Conservation (phyloP, 2,113 vertebrate species). For the Callionymus lyra region DNA sequence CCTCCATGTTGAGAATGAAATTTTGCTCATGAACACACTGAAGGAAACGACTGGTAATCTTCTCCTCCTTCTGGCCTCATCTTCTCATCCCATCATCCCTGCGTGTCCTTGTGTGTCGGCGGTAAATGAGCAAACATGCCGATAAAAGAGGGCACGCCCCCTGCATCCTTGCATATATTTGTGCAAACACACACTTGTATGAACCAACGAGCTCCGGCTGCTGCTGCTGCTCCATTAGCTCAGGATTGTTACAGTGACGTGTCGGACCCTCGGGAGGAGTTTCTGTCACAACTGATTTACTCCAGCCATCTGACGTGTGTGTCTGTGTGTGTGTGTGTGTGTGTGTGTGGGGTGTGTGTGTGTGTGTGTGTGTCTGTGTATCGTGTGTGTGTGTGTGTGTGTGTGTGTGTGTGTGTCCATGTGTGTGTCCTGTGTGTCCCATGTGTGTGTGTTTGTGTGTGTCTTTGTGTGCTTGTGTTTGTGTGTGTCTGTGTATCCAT, state of each 20-base stretch:
- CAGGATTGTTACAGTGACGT: constrained; percentile 84
- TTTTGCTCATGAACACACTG: constrained; percentile 47
- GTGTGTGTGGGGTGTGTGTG: too few relatives aligned
- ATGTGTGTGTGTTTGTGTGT: too few relatives aligned
- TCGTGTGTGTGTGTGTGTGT: too few relatives aligned
- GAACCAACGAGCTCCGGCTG: constrained; percentile 22
- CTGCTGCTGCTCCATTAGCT: constrained; percentile 78
- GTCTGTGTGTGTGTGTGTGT: constrained; percentile 4
- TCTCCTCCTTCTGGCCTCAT: constrained; percentile 3
- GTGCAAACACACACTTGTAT: constrained; percentile 15
- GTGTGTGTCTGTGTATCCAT: too few relatives aligned
- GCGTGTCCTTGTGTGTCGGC: constrained; percentile 5
- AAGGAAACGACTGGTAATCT: constrained; percentile 56
- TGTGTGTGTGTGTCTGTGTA: too few relatives aligned
- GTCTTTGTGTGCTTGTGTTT: too few relatives aligned
- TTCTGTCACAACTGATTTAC: constrained; percentile 85
- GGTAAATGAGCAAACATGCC: constrained; percentile 7
- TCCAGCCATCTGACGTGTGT: constrained; percentile 70
- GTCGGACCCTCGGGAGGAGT: constrained; percentile 81
- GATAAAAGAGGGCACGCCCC: constrained; percentile 29
- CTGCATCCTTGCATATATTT: constrained; percentile 22
- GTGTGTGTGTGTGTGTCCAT: too few relatives aligned
- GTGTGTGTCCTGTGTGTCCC: too few relatives aligned
- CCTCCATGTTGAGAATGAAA: constrained; percentile 2
- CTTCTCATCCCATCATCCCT: constrained; percentile 1